phyloP scores from a whole-genome alignment of 2,113 vertebrate species.

The Channa argus region DNA sequence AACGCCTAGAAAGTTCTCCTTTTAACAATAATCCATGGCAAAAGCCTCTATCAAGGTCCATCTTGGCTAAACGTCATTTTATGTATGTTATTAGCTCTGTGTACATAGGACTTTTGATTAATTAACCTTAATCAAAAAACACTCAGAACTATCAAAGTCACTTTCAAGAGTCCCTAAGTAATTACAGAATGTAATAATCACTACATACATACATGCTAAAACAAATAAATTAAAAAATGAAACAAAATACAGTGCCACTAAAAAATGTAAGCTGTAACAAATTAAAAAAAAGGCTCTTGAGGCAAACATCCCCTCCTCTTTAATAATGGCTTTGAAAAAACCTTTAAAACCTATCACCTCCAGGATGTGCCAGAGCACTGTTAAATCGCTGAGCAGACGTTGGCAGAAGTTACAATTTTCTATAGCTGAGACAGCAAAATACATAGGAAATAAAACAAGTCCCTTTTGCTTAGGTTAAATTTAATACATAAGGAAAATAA shows the following conservation, averaged over 20 bases:
- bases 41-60: not conserved
- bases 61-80: slow-evolving; percentile 11
- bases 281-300: too few species aligned
- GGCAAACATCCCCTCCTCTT: slow-evolving; percentile 1
- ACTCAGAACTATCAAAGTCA: too few species aligned
- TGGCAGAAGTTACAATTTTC: not conserved
- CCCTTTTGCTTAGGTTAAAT: too few species aligned
- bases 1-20: not conserved
- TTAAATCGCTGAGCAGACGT: not conserved
- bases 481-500: too few species aligned
- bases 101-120: too few species aligned
- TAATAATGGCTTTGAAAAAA: slow-evolving; percentile 2
- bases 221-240: too few species aligned
- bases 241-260: too few species aligned
- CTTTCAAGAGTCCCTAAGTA: too few species aligned
- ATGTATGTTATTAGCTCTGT: not conserved
- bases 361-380: not conserved
- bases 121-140: too few species aligned
- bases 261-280: too few species aligned
- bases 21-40: not conserved
- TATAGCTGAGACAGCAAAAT: not conserved
- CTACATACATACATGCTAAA: too few species aligned
- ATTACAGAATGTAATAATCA: too few species aligned
- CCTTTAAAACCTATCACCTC: not conserved
- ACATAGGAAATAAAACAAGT: not conserved